Evolutionary conservation across 2,797 vertebrate species (phyloP), one percentile per base, ranked within the genome.

Genomic region (Myotis myotis): DNA sequence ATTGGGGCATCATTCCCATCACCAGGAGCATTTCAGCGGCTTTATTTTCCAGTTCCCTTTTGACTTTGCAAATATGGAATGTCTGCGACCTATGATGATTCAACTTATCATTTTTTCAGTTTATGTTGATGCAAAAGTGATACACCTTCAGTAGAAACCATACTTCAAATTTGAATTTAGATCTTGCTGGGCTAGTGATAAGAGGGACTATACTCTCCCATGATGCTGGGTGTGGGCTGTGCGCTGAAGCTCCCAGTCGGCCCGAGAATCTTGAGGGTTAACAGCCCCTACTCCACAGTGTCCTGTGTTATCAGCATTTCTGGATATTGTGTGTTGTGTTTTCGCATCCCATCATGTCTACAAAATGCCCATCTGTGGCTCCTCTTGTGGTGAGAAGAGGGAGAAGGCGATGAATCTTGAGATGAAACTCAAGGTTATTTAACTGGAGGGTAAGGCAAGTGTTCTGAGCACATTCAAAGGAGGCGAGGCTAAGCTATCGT

Each of bases 31-130:
- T 82, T 60, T 87, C 84, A 76, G 57, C 30, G 80, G 86, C 57
- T 71, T 91, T 38, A 57, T 87, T 91, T 88, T 76, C 74, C 23
- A 30, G 57, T 16, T 75, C 51, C 38, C 78, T 86, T 95, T 88
- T 38, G 64, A 78, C 60, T 95, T 94, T 68, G 62, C 88, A 94
- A 94, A 93, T 92, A 83, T 3, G 22, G n/a, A 51, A n/a, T 25
- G 44, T 66, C 80, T 66, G 80, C 0, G 1, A 25, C 62, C 17
- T 17, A 36, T 8, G 62, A 36, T 36, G 44, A 33, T 33, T 49
- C 13, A 0, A 64, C 44, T 25, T 25, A 36, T 8, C 44, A 16
- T 51, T 36, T 17, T 66, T 17, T 23, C 1, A 33, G 20, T 23
- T 23, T 49, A 83, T 33, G 28, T 36, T 66, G 62, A 83, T 66